Percentiles rank a stretch among this genome's conserved stretches.
Conservation (phyloP, 64 coral and sea anemone species). For the Montipora efflorescens region DNA sequence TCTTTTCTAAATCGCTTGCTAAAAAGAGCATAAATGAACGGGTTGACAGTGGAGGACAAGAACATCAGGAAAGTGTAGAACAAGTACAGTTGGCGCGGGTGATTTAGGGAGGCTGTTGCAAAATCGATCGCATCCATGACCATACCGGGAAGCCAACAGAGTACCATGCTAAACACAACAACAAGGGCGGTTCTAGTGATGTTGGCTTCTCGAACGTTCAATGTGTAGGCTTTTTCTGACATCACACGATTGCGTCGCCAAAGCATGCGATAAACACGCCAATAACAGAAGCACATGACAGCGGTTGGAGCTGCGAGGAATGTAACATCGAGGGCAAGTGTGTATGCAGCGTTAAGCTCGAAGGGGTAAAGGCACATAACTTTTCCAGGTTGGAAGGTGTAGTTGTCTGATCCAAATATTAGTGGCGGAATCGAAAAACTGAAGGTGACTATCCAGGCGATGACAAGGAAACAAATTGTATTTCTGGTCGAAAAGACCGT, state of each 20-base stretch:
- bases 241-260: background rate
- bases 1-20: constrained; percentile 61
- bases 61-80: constrained; percentile 59
- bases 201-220: constrained; percentile 43
- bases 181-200: constrained; percentile 35
- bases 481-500: constrained; percentile 71
- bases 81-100: constrained; percentile 45
- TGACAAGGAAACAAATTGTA: constrained; percentile 42
- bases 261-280: constrained; percentile 43
- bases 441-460: constrained; percentile 17
- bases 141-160: constrained; percentile 58
- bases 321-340: background rate
- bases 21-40: constrained; percentile 53
- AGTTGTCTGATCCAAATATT: background rate
- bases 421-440: background rate
- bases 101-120: background rate
- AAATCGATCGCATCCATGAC: constrained; percentile 43
- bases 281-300: constrained; percentile 48
- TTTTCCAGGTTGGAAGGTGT: constrained; percentile 41
- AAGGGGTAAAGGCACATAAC: constrained; percentile 65
- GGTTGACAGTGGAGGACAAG: constrained; percentile 41
- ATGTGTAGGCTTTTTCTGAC: background rate
- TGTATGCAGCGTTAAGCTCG: constrained; percentile 39
- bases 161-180: constrained; percentile 48
- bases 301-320: constrained; percentile 45